Conservation (phyloP, 2,113 vertebrate genomes). For the Fulmarus glacialis region DNA sequence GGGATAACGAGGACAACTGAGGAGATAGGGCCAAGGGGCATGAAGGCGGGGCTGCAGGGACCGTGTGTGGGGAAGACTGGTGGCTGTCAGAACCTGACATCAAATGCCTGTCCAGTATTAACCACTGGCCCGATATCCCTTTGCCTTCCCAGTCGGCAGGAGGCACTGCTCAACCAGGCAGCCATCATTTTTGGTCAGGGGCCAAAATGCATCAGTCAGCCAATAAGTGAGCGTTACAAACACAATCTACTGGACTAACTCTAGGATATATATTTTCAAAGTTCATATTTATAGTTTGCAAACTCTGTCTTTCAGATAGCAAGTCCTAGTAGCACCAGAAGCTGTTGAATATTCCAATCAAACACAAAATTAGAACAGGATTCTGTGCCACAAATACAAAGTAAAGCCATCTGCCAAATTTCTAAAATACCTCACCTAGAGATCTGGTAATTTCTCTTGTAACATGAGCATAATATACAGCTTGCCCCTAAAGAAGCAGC, state of each 20-base stretch:
- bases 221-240: conserved; percentile 42
- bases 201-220: conserved; percentile 39
- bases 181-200: not conserved
- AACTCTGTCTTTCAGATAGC: conserved; percentile 71
- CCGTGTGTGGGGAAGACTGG: not conserved
- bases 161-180: not conserved
- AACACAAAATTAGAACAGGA: conserved; percentile 69
- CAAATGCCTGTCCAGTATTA: not conserved
- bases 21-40: not conserved
- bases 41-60: not conserved
- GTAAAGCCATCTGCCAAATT: conserved; percentile 79
- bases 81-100: not conserved
- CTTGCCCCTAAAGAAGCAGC: conserved; percentile 9
- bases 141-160: not conserved
- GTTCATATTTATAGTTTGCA: conserved; percentile 72
- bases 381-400: conserved; percentile 75
- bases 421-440: conserved; percentile 67
- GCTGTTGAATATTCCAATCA: conserved; percentile 72
- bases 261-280: conserved; percentile 67
- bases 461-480: conserved; percentile 52
- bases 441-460: conserved; percentile 64
- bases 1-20: not conserved
- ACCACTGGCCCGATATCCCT: not conserved
- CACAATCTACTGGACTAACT: conserved; percentile 60
- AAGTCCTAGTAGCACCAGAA: conserved; percentile 72